A percentile compares a stretch with the other conserved stretches of the same genome.
Evolutionary conservation across 2,888 invertebrate genomes (phyloP).

Genomic region (Ichneumoninae sp.): DNA sequence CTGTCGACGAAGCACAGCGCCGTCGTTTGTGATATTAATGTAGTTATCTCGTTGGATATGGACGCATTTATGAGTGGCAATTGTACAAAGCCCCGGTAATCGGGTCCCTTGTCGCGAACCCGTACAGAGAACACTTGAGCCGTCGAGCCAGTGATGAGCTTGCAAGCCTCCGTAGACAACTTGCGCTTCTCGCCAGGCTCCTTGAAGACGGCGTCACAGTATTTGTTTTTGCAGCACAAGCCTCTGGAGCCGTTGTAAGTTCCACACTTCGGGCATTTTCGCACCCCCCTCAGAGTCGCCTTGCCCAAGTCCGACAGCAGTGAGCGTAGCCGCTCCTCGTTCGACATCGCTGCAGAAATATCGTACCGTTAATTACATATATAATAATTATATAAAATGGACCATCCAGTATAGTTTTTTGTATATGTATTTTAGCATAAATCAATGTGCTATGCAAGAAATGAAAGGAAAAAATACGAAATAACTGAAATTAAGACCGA

Average conservation of each 20-base stretch:
- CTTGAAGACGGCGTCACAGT: constrained; percentile 89
- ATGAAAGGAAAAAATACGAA: not conserved
- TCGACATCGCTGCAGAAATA: constrained; percentile 77
- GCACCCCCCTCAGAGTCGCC: constrained; percentile 89
- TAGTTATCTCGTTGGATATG: constrained; percentile 82
- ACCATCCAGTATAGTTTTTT: not conserved
- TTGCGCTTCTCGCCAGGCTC: constrained; percentile 86
- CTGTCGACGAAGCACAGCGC: constrained; percentile 87
- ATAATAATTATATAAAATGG: not conserved
- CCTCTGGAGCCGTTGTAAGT: constrained; percentile 91
- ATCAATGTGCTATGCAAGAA: not conserved
- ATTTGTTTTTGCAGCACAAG: constrained; percentile 89
- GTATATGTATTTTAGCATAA: no score
- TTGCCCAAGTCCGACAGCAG: constrained; percentile 87
- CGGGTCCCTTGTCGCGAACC: constrained; percentile 88
- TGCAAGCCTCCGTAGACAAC: constrained; percentile 88
- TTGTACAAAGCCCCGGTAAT: constrained; percentile 91
- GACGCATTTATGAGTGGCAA: constrained; percentile 80
- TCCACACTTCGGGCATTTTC: constrained; percentile 91
- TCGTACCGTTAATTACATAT: not conserved
- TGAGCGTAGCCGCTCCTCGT: constrained; percentile 82
- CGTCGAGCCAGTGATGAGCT: constrained; percentile 87
- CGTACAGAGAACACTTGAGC: constrained; percentile 89
- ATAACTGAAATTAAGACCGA: not conserved
- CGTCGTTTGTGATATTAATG: constrained; percentile 82